Conservation (phyloP, 2,113 vertebrate species). For the Siphamia tubifer region DNA sequence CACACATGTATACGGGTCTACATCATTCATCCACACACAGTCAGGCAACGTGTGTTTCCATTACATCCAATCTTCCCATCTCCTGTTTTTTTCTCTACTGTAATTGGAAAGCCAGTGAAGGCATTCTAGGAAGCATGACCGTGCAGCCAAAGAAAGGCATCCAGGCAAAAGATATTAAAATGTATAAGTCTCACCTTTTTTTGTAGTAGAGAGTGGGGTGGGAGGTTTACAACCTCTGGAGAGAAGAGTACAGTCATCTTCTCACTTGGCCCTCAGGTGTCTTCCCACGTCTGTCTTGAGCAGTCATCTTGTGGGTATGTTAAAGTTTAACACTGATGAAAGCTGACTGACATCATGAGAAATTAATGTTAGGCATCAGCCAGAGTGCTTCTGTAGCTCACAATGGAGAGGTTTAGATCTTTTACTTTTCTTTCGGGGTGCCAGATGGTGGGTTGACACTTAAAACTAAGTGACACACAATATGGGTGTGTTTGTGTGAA, state of each 20-base stretch:
- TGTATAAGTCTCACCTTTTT: slow-evolving; percentile 51
- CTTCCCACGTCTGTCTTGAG: slow-evolving; percentile 49
- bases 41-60: slow-evolving; percentile 20
- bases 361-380: slow-evolving; percentile 72
- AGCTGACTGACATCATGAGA: slow-evolving; percentile 78
- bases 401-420: slow-evolving; percentile 35
- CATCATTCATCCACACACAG: slow-evolving; percentile 10
- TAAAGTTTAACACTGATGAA: slow-evolving; percentile 74
- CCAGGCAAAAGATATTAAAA: slow-evolving; percentile 61
- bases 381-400: slow-evolving; percentile 37
- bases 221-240: neutral
- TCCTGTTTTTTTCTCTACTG: slow-evolving; percentile 44
- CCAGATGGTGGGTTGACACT: slow-evolving; percentile 9
- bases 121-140: slow-evolving; percentile 48
- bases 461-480: neutral
- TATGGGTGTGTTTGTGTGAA: slow-evolving; percentile 1
- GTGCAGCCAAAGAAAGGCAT: slow-evolving; percentile 23
- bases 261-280: slow-evolving; percentile 51
- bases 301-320: slow-evolving; percentile 35
- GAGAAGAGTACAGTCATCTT: slow-evolving; percentile 38
- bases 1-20: slow-evolving; percentile 8
- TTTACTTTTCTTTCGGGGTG: slow-evolving; percentile 28
- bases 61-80: slow-evolving; percentile 36
- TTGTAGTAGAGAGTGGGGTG: slow-evolving; percentile 1
- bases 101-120: slow-evolving; percentile 63